Evolutionary conservation across 1,140 invertebrate genomes (phyloP).

Genomic region (Pectinophora gossypiella): DNA sequence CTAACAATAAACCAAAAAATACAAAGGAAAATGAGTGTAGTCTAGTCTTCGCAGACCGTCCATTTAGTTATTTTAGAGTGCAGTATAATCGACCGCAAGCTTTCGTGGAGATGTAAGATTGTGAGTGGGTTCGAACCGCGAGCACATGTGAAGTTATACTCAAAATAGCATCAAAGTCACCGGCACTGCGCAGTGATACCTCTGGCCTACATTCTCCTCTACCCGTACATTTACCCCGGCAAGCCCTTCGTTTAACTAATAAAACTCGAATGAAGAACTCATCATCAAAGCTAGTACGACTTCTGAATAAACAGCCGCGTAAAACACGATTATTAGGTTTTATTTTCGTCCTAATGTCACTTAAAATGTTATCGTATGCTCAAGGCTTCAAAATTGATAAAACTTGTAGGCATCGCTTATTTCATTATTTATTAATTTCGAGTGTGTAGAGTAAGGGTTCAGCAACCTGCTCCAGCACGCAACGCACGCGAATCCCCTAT

Average conservation of each 20-base stretch:
- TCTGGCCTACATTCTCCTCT: constrained; percentile 45
- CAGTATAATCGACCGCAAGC: constrained; percentile 28
- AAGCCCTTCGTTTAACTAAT: constrained; percentile 18
- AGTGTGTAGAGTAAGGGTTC: neutral
- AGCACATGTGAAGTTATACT: constrained; percentile 46
- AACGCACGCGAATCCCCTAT: constrained; percentile 28
- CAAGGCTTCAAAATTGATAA: no score
- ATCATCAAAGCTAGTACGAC: no score
- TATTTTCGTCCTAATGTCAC: no score
- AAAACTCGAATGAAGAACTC: constrained; percentile 13
- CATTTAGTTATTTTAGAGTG: constrained; percentile 24
- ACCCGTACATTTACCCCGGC: constrained; percentile 22
- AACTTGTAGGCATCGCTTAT: no score
- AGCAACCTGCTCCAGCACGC: neutral
- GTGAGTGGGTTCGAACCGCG: constrained; percentile 55
- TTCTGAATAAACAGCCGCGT: no score
- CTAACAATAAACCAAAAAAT: constrained; percentile 1
- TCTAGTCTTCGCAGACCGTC: neutral
- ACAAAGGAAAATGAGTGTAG: neutral
- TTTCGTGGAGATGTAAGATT: constrained; percentile 38
- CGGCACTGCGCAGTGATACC: constrained; percentile 33
- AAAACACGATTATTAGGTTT: no score
- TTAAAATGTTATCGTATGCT: no score
- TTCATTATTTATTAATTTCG: neutral
- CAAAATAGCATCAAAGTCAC: constrained; percentile 63